These are phyloP conservation scores for Oasisia sp. DNA, from an alignment of 2,888 invertebrate genomes.

Conservation along the genomic window DNA sequence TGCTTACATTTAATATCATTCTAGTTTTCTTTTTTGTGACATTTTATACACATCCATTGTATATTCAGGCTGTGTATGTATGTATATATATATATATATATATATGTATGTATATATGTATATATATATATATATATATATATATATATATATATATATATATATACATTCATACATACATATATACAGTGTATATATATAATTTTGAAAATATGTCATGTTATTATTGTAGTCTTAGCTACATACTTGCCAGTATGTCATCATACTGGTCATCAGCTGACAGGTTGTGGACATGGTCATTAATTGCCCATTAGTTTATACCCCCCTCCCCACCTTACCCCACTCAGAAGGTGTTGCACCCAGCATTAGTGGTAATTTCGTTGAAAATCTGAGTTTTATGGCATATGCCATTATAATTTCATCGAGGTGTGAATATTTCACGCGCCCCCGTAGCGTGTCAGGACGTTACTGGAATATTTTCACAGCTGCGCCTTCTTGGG, in stretches of 20 bases:
- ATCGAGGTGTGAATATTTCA: neutral
- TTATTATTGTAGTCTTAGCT: neutral
- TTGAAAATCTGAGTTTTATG: conserved; percentile 17
- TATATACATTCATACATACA: neutral
- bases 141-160: neutral
- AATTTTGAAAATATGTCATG: neutral
- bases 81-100: neutral
- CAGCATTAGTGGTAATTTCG: neutral
- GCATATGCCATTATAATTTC: conserved; percentile 12
- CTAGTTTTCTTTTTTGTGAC: no score
- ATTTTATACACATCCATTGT: neutral
- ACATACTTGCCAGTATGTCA: neutral
- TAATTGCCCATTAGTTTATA: neutral
- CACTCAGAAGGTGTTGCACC: neutral
- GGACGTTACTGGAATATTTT: neutral
- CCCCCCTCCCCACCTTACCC: no score
- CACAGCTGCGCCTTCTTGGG: neutral
- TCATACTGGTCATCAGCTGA: neutral
- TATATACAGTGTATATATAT: neutral
- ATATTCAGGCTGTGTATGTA: neutral
- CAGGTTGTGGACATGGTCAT: neutral
- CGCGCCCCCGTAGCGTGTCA: neutral
- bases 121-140: neutral
- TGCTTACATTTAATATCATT: no score
- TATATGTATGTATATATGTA: neutral